A percentile compares a stretch with the other conserved stretches of the same genome.
These are phyloP conservation scores for Agrochola lychnidis DNA, from an alignment of 2,888 invertebrate species.

Conservation along the genomic window DNA sequence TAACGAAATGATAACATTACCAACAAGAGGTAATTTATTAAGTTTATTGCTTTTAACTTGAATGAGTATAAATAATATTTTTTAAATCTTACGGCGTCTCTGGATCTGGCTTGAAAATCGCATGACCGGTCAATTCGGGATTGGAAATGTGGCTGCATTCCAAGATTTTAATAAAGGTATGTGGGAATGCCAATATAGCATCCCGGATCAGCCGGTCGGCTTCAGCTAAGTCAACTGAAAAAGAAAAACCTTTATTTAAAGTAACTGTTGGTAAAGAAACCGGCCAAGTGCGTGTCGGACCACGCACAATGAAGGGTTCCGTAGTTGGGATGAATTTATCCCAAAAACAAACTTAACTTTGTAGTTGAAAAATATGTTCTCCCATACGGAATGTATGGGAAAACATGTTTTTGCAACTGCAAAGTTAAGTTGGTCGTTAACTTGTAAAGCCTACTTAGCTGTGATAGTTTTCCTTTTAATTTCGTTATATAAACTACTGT, in stretches of 20 bases:
- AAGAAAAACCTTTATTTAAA: background rate
- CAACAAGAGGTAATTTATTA: background rate
- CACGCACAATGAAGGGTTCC: too few species aligned
- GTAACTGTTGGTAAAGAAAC: background rate
- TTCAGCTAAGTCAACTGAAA: constrained; percentile 58
- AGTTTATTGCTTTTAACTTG: background rate
- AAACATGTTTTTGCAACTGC: too few species aligned
- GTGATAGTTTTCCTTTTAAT: too few species aligned
- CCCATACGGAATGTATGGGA: too few species aligned
- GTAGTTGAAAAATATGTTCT: too few species aligned
- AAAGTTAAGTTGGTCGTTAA: too few species aligned
- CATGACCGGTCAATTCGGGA: constrained; percentile 16
- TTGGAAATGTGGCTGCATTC: constrained; percentile 55
- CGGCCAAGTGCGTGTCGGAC: too few species aligned
- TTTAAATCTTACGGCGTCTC: constrained; percentile 37
- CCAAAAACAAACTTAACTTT: too few species aligned
- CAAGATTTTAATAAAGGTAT: constrained; percentile 66
- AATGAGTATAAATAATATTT: background rate
- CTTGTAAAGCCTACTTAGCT: too few species aligned
- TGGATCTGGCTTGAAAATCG: constrained; percentile 42
- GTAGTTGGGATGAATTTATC: too few species aligned
- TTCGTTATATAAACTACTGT: too few species aligned
- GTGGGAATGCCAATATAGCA: constrained; percentile 74
- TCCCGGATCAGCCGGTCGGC: constrained; percentile 67
- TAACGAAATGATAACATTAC: background rate